Percentiles rank a stretch among this genome's conserved stretches.
Evolutionary conservation across 2,113 vertebrate species (phyloP).

Genomic region (Salvelinus alpinus): DNA sequence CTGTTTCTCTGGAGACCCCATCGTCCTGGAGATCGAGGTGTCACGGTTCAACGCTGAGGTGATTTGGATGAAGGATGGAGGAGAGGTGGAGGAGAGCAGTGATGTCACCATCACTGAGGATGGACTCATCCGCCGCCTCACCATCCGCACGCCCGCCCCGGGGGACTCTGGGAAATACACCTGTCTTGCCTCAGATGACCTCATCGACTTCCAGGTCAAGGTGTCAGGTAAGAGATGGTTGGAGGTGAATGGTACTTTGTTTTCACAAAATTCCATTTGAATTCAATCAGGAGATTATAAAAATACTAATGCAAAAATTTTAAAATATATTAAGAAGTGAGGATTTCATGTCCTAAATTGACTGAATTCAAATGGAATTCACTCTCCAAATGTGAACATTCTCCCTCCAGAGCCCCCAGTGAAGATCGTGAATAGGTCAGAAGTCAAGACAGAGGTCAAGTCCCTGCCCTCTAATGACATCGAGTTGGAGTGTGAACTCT

Average conservation of each 20-base stretch:
- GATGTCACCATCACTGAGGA: conserved; percentile 59
- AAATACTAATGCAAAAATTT: too few species aligned
- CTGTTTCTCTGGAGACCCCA: conserved; percentile 52
- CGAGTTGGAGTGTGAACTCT: conserved; percentile 82
- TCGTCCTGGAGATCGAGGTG: conserved; percentile 67
- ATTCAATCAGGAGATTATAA: too few species aligned
- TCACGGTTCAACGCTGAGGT: conserved; percentile 70
- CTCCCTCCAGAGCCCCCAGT: conserved; percentile 74
- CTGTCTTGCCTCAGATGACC: conserved; percentile 71
- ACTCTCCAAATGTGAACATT: conserved; percentile 7
- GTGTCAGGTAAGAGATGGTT: conserved; percentile 77
- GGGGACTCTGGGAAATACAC: conserved; percentile 79
- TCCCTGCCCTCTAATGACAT: conserved; percentile 77
- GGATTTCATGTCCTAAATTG: background rate
- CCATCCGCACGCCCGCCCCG: conserved; percentile 55
- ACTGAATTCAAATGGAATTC: background rate
- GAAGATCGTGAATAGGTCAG: conserved; percentile 75
- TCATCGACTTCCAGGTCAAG: conserved; percentile 80
- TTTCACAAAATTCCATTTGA: too few species aligned
- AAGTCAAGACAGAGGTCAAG: conserved; percentile 58
- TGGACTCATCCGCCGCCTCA: conserved; percentile 62
- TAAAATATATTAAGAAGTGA: too few species aligned
- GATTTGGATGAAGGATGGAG: conserved; percentile 67
- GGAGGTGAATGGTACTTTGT: too few species aligned
- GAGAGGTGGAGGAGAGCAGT: conserved; percentile 58